Evolutionary conservation across 2,888 invertebrate genomes (phyloP).

Genomic region (Macaria liturata): DNA sequence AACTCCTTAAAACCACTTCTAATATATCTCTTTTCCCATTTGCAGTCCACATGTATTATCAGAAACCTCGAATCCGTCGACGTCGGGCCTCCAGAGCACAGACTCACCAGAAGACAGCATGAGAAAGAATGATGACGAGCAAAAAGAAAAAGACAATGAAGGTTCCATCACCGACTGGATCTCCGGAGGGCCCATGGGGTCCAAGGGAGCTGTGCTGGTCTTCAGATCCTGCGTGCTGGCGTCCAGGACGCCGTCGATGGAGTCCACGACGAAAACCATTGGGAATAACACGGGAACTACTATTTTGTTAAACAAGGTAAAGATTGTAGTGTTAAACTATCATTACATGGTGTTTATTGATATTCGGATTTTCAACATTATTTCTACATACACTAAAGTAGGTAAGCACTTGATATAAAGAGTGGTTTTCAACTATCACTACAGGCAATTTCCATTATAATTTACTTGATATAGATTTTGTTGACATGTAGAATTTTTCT

Average conservation of each 20-base stretch:
- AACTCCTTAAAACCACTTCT: too few relatives aligned
- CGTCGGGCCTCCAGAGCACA: constrained; percentile 66
- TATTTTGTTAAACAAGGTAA: constrained; percentile 64
- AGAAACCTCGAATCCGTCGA: constrained; percentile 73
- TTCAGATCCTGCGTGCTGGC: constrained; percentile 87
- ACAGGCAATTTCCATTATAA: too few relatives aligned
- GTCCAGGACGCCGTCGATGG: constrained; percentile 68
- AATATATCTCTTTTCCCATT: constrained; percentile 26
- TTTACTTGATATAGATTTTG: too few relatives aligned
- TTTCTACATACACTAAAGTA: too few relatives aligned
- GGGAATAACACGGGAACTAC: constrained; percentile 73
- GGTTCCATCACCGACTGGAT: constrained; percentile 78
- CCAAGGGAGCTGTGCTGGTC: constrained; percentile 85
- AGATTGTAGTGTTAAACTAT: too few relatives aligned
- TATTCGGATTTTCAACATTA: too few relatives aligned
- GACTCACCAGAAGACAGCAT: constrained; percentile 59
- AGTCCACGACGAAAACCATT: constrained; percentile 67
- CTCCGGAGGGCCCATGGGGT: constrained; percentile 84
- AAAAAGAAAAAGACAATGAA: constrained; percentile 56
- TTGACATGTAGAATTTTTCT: too few relatives aligned
- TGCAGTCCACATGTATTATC: constrained; percentile 80
- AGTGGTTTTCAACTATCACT: too few relatives aligned
- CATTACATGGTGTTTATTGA: too few relatives aligned
- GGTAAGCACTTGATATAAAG: too few relatives aligned
- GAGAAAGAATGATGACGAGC: constrained; percentile 69